Evolutionary conservation across 2,113 vertebrate genomes (phyloP), one percentile per base, ranked within the genome.

Genomic region (Crocuta crocuta): DNA sequence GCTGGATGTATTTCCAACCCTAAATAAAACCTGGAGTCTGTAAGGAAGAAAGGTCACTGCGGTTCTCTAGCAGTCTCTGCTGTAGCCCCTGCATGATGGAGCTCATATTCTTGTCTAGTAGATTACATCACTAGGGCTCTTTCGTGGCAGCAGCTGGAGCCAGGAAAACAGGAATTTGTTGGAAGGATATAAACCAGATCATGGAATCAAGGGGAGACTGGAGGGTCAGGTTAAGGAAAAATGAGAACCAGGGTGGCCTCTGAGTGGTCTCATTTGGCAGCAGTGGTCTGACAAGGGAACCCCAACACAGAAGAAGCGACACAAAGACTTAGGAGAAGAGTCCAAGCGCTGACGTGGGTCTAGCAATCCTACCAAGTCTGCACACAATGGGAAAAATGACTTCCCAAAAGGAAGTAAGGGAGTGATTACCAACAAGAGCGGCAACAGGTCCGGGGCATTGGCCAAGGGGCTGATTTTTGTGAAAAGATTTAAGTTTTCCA

Each of bases 401-500:
- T 89, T 53, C 55, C 26, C 33, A 23, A 35, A 50, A 78, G 8
- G 24, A 78, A 48, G 76, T 35, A 48, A 63, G 61, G 45, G 50
- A 79, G 19, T 0, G 0, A n/a, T 45, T 43, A 45, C 17, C 26
- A 55, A 79, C 28, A 35, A 81, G 7, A 71, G 43, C 4, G 82
- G 50, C 24, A 8, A 8, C 5, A 26, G 6, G 65, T 23, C 68
- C 23, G 21, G 39, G 53, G 12, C 68, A 74, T 7, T 24, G 28
- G 76, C 70, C 9, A 9, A 43, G 31, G 15, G n/a, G 39, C 61
- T 48, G 17, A 6, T 84, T 58, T 78, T 45, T 61, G 45, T 89
- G 50, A 83, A 94, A 71, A 23, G 45, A 53, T 68, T 85, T 86
- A 50, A 83, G 79, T 83, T 94, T 91, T 89, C 82, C 73, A 73